Conservation (phyloP, 2,113 vertebrate genomes). For the Salvator merianae region DNA sequence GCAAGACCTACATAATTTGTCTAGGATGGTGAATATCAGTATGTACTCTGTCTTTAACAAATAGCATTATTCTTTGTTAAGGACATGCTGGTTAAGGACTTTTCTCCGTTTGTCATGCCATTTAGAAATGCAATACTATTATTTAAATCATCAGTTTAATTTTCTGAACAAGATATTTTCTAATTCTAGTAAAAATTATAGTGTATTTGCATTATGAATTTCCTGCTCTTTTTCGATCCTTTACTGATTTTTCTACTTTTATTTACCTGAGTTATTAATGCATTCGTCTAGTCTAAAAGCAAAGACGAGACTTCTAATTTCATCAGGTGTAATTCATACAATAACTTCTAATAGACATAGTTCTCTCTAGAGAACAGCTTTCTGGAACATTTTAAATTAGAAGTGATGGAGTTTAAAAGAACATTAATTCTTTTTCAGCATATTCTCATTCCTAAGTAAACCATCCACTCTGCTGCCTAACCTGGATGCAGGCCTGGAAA, state of each 20-base stretch:
- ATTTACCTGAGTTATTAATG: constrained; percentile 14
- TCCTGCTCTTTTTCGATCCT: background rate
- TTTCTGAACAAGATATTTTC: background rate
- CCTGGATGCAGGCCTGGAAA: constrained; percentile 28
- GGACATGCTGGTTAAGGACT: background rate
- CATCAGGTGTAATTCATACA: background rate
- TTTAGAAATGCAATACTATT: background rate
- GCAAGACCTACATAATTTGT: background rate
- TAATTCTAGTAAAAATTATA: background rate
- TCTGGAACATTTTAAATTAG: constrained; percentile 6
- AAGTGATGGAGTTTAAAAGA: constrained; percentile 21
- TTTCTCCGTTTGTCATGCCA: background rate
- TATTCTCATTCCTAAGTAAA: constrained; percentile 11
- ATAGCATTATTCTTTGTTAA: background rate
- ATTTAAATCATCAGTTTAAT: background rate
- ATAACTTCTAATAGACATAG: constrained; percentile 21
- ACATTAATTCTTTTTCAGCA: background rate
- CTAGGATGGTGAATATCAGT: background rate
- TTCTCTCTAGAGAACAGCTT: constrained; percentile 3
- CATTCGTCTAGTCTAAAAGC: constrained; percentile 8
- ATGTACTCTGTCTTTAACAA: background rate
- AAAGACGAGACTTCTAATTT: constrained; percentile 29
- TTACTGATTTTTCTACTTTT: background rate
- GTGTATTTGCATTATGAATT: background rate
- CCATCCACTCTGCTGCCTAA: background rate